These are phyloP conservation scores for Patella ulyssiponensis DNA, from an alignment of 2,888 invertebrate genomes.

Conservation along the genomic window DNA sequence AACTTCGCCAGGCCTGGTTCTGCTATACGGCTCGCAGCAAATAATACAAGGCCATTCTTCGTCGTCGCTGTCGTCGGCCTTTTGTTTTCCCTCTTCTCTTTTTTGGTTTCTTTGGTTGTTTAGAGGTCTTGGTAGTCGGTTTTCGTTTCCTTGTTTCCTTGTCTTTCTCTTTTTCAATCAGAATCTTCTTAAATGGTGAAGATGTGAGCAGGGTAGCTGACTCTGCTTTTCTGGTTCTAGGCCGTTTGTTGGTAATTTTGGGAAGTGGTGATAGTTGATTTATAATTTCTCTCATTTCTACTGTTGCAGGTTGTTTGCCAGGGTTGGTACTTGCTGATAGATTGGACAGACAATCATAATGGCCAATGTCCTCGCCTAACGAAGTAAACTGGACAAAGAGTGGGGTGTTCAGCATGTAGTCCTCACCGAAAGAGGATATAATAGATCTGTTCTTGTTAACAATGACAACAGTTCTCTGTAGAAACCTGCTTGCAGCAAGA, in stretches of 20 bases:
- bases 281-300: constrained; percentile 20
- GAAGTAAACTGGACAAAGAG: neutral
- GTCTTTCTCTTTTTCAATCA: neutral
- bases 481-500: neutral
- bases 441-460: neutral
- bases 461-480: neutral
- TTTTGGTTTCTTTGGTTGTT: neutral
- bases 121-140: neutral
- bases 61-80: neutral
- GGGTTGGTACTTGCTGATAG: neutral
- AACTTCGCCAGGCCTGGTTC: neutral
- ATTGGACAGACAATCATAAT: constrained; percentile 7
- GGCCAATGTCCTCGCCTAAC: neutral
- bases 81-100: no score
- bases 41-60: constrained; percentile 5
- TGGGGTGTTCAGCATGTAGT: neutral
- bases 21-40: constrained; percentile 1
- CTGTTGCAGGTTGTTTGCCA: neutral
- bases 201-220: neutral
- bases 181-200: neutral
- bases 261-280: neutral
- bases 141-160: constrained; percentile 5
- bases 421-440: neutral
- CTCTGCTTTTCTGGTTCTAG: constrained; percentile 14
- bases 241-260: neutral